Conservation (phyloP, 2,888 invertebrate species). For the Tyria jacobaeae region DNA sequence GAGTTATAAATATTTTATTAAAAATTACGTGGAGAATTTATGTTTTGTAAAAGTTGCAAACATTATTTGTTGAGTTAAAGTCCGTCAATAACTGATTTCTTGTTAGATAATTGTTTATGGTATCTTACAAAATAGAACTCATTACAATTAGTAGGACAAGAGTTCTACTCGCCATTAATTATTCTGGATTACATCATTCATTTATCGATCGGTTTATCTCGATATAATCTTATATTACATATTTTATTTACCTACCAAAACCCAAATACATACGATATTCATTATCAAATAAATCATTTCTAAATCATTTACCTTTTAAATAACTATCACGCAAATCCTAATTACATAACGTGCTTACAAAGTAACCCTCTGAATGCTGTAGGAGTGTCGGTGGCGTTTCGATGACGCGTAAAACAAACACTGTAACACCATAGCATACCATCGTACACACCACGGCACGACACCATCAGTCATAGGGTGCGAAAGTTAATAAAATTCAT, state of each 20-base stretch:
- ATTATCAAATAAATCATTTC: conserved; percentile 9
- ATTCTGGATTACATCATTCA: no score
- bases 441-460: conserved; percentile 60
- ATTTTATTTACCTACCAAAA: neutral
- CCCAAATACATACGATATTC: neutral
- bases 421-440: conserved; percentile 68
- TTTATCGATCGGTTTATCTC: neutral
- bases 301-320: conserved; percentile 21
- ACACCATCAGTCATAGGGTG: conserved; percentile 61
- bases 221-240: neutral
- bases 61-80: neutral
- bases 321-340: conserved; percentile 27
- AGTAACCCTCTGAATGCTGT: conserved; percentile 64
- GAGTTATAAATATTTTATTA: conserved; percentile 58
- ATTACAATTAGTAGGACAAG: no score
- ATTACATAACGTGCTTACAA: conserved; percentile 45
- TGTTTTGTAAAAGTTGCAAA: conserved; percentile 27
- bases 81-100: neutral
- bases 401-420: conserved; percentile 85
- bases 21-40: conserved; percentile 46
- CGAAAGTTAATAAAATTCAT: conserved; percentile 86
- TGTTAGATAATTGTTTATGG: neutral
- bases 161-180: no score
- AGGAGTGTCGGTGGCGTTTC: conserved; percentile 66
- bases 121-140: neutral